phyloP scores from a whole-genome alignment of 2,888 invertebrate species.

The Ornithoptera alexandrae region DNA sequence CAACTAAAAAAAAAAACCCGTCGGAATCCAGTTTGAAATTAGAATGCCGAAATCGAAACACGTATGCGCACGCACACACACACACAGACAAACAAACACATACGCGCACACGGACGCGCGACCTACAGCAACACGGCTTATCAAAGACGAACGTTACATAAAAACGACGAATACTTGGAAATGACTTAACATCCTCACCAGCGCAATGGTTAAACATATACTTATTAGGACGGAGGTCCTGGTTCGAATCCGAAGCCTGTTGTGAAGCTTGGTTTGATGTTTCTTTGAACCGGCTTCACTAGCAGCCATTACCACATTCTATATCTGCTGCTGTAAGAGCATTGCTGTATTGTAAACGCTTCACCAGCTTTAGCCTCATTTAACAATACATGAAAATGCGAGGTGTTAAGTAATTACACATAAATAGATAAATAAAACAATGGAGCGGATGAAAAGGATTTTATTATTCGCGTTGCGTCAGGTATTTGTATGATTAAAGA shows the following conservation, averaged over 20 bases:
- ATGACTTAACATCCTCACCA: background rate
- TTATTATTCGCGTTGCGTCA: slow-evolving; percentile 38
- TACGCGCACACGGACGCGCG: slow-evolving; percentile 38
- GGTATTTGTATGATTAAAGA: slow-evolving; percentile 59
- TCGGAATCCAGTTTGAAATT: slow-evolving; percentile 56
- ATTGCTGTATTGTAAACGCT: too few relatives aligned
- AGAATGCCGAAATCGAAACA: slow-evolving; percentile 64
- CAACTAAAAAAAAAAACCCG: slow-evolving; percentile 37
- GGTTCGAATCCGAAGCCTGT: too few relatives aligned
- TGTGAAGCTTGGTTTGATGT: too few relatives aligned
- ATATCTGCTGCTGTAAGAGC: too few relatives aligned
- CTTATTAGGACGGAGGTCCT: too few relatives aligned
- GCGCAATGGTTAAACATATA: too few relatives aligned
- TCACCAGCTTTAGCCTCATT: too few relatives aligned
- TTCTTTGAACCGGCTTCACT: too few relatives aligned
- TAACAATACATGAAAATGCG: too few relatives aligned
- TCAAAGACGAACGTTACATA: slow-evolving; percentile 50
- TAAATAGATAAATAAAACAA: too few relatives aligned
- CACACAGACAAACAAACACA: slow-evolving; percentile 35
- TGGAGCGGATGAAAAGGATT: slow-evolving; percentile 38
- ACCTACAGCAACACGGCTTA: slow-evolving; percentile 61
- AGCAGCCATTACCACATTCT: too few relatives aligned
- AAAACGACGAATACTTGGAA: slow-evolving; percentile 38
- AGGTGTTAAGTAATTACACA: too few relatives aligned
- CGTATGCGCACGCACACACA: slow-evolving; percentile 42